Base-by-base conservation (phyloP, 2,888 invertebrate genomes). In the Leptopilina syphax region DNA sequence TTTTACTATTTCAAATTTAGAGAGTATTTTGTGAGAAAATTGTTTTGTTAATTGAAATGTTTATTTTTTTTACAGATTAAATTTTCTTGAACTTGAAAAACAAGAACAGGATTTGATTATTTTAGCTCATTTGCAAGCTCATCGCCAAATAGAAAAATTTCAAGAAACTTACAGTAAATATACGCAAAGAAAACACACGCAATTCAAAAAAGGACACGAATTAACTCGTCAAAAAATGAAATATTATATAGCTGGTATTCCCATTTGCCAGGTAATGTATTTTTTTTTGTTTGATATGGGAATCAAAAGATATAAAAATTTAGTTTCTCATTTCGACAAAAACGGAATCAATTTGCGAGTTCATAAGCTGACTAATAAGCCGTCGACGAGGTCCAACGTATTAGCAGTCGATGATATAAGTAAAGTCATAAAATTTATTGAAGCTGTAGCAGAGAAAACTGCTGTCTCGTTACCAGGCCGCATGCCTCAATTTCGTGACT, bases 261-360 rank as follows among this genome's bases (percentile, higher is more conserved):
- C 68, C 6, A 66, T 70, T 13, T 78, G 63, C 10, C 78, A 41
- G 18, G 10, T 12, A 18, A 63, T 78, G 78, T 63, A 54, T 78
- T 70, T 63, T 8, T 8, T 78, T 47, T 10, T 70, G n/a, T 44
- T 67, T 18, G 50, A 70, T 63, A 44, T 78, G n/a, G 70, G 65
- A 24, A 27, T n/a, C 12, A 70, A 6, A 41, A 47, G 78, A 8
- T 78, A 50, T 24, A 66, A 65, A 24, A 68, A 68, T 68, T 47
- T 27, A 50, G 1, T 24, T 10, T 24, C 24, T 68, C 27, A 50
- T 68, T 50, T 50, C 6, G 12, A 68, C 47, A 10, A 12, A 47
- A 47, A 68, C 12, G 68, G 50, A 24, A 24, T 68, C 10, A 6
- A 3, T 50, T 24, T 12, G 5, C 47, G 24, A 9, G 12, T 50